phyloP scores from a whole-genome alignment of 2,113 vertebrate species.

The Pipra filicauda region DNA sequence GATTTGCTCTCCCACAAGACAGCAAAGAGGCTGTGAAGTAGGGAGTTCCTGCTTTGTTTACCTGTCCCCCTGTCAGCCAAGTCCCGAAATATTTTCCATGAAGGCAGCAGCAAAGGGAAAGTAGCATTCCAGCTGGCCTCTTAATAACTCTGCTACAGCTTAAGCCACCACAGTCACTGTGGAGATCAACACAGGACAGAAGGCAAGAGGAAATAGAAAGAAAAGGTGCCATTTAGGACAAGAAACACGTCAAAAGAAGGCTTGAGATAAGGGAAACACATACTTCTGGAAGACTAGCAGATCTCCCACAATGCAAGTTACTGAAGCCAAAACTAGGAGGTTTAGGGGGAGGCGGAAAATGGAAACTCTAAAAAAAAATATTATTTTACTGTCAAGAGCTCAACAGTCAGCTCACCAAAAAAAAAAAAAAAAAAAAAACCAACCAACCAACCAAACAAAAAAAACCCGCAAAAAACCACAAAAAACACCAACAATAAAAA shows the following conservation, averaged over 20 bases:
- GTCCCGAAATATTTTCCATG: neutral
- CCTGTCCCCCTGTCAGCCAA: neutral
- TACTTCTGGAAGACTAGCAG: neutral
- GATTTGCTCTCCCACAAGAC: neutral
- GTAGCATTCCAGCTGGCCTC: neutral
- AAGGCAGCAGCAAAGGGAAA: neutral
- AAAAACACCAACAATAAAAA: too few relatives aligned
- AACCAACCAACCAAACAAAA: neutral
- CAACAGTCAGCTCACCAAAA: neutral
- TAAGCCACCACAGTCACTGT: neutral
- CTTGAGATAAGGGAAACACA: neutral
- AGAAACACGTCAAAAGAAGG: neutral
- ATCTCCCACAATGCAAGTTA: neutral
- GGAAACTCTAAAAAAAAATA: neutral
- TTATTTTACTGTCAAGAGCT: neutral
- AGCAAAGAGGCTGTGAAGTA: neutral
- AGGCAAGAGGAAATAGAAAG: neutral
- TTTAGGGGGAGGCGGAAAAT: accelerated
- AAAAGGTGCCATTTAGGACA: neutral
- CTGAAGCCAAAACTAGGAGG: neutral
- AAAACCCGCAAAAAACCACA: too few relatives aligned
- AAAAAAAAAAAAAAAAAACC: neutral
- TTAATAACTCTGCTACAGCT: neutral
- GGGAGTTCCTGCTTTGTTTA: neutral
- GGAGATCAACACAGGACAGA: neutral